Evolutionary conservation across 1,140 invertebrate genomes (phyloP), one percentile per base, ranked within the genome.

Genomic region (Drosophila ficusphila): DNA sequence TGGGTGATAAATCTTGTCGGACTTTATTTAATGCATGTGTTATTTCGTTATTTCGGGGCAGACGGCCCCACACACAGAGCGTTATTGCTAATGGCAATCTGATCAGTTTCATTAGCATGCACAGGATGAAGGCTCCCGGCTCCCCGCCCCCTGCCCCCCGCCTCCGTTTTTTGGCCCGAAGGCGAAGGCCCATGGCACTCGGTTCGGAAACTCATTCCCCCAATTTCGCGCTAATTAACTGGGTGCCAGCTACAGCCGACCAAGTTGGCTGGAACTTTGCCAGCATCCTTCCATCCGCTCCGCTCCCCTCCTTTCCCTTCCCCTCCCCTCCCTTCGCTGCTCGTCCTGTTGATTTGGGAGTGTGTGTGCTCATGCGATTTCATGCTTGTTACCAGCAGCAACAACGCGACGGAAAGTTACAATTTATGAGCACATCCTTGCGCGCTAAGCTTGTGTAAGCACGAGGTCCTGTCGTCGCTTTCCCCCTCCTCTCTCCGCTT

Each of bases 191-290:
- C n/a, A n/a, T n/a, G n/a, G n/a, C n/a, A n/a, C n/a, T n/a, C 18
- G 62, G 31, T 51, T 65, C 21, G 16, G 61, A 67, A 41, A 71
- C 76, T 74, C 68, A 52, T 57, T 82, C 49, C 27, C 67, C 68
- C 81, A 86, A 86, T 86, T 86, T 86, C 57, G 72, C 81, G 82
- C 81, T 86, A 86, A 86, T 86, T 86, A 86, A 86, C 82, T 85
- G 85, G 86, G 81, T 86, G 82, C 81, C 82, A 85, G 73, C 67
- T 65, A 76, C 53, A 62, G 64, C 53, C 58, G 61, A 46, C 60
- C 60, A 71, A 70, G 39, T 76, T 79, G 36, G 48, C 65, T 86
- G 81, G 76, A 86, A 86, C 74, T 88, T 88, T 86, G 82, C 82
- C 81, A 82, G 58, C 51, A 29, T 53, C 25, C n/a, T n/a, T n/a